Evolutionary conservation across 2,113 vertebrate genomes (phyloP), one percentile per base, ranked within the genome.

Genomic region (Eonycteris spelaea): DNA sequence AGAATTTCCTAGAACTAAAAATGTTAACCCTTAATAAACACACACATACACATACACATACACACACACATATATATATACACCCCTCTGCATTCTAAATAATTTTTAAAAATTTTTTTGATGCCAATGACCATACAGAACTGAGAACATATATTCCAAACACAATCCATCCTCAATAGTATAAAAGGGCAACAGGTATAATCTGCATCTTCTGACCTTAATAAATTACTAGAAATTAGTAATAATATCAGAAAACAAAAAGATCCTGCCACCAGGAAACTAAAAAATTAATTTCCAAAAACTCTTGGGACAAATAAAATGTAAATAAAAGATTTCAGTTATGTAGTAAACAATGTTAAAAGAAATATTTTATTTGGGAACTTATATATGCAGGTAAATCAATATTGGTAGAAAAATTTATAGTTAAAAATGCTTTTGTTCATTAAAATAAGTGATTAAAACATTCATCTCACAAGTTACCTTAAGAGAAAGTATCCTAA

Each of bases 221-320:
- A 73, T 2, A 86, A 26, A 22, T 5, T 67, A 16, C 2, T 82
- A 65, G 13, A 65, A 68, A 65, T 67, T 53, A 55, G 21, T 26
- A 57, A 71, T 48, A 84, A 35, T 55, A 73, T 16, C 24, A 53
- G 68, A 70, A 45, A 95, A 74, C 1, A 51, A 40, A 86, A 22
- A 5, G 3, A 77, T 55, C 5, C 4, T 43, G 2, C 12, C 15
- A 40, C 0, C 3, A 1, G 35, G 9, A 71, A 51, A 77, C 3
- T 40, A 24, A 48, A 87, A 82, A 33, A 18, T 21, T 82, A 28
- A 38, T 38, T 35, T 45, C 28, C 4, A 75, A 40, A 70, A 26
- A 55, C 1, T n/a, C 7, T 38, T 26, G 18, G 30, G 13, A 57
- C 7, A 55, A 91, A 78, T 63, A 61, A 79, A 57, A 65, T 59